Evolutionary conservation across 1,140 invertebrate genomes (phyloP), one percentile per base, ranked within the genome.

Genomic region (Ladona fulva): DNA sequence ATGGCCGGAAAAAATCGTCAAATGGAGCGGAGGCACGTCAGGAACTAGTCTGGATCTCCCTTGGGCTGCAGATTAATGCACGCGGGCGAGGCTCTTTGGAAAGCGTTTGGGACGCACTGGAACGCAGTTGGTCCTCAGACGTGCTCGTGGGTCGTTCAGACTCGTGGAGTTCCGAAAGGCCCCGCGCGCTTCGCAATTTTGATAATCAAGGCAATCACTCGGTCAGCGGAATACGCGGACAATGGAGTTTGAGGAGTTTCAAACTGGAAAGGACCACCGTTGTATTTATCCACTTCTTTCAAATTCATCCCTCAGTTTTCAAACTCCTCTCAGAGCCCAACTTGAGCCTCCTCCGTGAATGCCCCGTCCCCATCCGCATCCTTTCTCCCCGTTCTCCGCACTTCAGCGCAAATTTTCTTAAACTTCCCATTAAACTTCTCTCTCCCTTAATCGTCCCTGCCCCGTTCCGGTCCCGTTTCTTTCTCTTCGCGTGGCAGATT

Each of bases 181-280:
- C 29, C 29, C 1, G 29, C 1, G 8, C 1, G 29, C 29, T 37
- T 37, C 52, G n/a, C n/a, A 66, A 66, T 66, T 66, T 16, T 66
- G n/a, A 66, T 66, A 66, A 66, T 66, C 52, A 66, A 22, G n/a
- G 16, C n/a, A 66, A 66, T 66, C 52, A 66, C 52, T 66, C 52
- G 52, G 52, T 6, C 52, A 66, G n/a, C 52, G 52, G 52, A 22
- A 66, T 12, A 12, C 52, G 3, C 16, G 52, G 52, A 66, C 52
- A 66, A 66, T 66, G 52, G 52, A 66, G 5, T 12, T 22, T 1
- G 16, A 19, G 52, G 52, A 66, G 52, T 22, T 12, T 5, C 3
- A 6, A 66, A 66, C n/a, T 16, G n/a, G 14, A 66, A 66, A 22
- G 52, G 52, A 12, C 44, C 44, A 52, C 10, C 52, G 52, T 1